phyloP scores from a whole-genome alignment of 2,797 vertebrate genomes.

The Esox lucius region DNA sequence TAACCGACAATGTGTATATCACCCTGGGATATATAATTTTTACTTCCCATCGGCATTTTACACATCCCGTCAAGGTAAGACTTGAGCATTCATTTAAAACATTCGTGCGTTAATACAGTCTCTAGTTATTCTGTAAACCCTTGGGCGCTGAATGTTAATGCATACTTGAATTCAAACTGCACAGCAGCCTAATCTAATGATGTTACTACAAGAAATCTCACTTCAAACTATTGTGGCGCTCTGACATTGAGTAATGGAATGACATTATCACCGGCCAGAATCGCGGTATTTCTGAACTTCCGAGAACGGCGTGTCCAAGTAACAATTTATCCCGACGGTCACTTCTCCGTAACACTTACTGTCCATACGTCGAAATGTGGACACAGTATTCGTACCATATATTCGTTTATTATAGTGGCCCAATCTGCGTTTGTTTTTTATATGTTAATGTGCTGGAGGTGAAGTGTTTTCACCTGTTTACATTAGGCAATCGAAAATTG shows the following conservation, averaged over 20 bases:
- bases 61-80: conserved; percentile 22
- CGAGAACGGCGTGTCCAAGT: neutral
- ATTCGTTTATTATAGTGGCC: neutral
- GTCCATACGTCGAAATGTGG: neutral
- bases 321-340: neutral
- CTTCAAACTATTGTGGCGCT: neutral
- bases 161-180: neutral
- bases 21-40: conserved; percentile 55
- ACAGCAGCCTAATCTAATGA: neutral
- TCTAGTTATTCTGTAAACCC: neutral
- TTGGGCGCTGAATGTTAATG: neutral
- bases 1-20: conserved; percentile 63
- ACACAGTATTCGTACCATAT: neutral
- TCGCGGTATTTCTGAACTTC: neutral
- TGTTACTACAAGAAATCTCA: neutral
- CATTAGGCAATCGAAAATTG: neutral
- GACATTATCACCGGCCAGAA: neutral
- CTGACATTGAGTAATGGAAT: neutral
- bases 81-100: conserved; percentile 11
- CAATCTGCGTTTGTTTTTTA: neutral
- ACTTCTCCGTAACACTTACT: neutral
- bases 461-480: neutral
- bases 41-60: neutral
- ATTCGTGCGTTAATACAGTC: neutral
- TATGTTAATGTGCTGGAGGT: neutral